Base-by-base conservation (phyloP, 2,113 vertebrate genomes). In the Microcebus tavaratra region DNA sequence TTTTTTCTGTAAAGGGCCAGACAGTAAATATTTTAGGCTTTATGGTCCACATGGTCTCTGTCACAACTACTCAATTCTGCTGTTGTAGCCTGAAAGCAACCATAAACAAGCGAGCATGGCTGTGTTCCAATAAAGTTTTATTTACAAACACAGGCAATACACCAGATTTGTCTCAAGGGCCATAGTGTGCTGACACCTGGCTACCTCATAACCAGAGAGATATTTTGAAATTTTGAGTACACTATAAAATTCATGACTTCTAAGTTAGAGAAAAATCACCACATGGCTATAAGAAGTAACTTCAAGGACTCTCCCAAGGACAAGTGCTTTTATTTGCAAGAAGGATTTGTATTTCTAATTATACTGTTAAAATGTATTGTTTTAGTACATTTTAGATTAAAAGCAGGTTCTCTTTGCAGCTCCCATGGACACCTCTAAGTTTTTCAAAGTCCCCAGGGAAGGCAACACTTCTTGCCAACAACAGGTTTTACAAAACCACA, bases 311-410 rank as follows among this genome's bases (percentile, higher is more conserved):
- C 80, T 97, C 63, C 92, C 83, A 42, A 94, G 29, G 34, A 45
- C 39, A 95, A 92, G 29, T 53, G 21, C 13, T 65, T 97, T 85
- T 80, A 94, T 48, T 45, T 95, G 67, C 18, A 83, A 31, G 13
- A 72, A 86, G 70, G 11, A 90, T 39, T 68, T 84, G 73, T 82
- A 85, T n/a, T 93, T 81, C 92, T 90, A 93, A 94, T 73, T 93
- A 82, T 4, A 84, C 3, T 82, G n/a, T 67, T 86, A 68, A 83
- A 86, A 94, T 6, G 9, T 29, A 79, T 0, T 82, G 5, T 55
- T 70, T 88, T 70, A 45, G 18, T 65, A n/a, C 42, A 29, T 27
- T 63, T 29, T 63, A 50, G 5, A 82, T 91, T 67, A 67, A 92
- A 15, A 55, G 39, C 25, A 73, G 0, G 3, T 91, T 80, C 39